Percentiles rank a stretch among this genome's conserved stretches.
Evolutionary conservation across 2,113 vertebrate species (phyloP).

Genomic region (Xyliphius kryptos): DNA sequence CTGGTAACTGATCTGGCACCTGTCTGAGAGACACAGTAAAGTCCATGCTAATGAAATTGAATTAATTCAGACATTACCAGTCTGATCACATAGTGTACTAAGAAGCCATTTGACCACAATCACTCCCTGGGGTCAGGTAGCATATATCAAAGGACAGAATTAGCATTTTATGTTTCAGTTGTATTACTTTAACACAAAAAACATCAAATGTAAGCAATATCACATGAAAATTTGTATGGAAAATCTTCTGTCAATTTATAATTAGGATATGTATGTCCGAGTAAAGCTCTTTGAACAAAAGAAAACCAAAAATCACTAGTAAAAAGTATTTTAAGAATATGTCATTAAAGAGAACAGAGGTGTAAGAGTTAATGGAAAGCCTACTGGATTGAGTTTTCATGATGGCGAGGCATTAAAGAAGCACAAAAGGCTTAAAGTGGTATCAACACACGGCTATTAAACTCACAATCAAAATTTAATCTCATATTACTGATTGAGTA

Average conservation of each 20-base stretch:
- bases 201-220: neutral
- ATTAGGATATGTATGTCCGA: neutral
- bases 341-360: too few species aligned
- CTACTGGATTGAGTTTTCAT: too few species aligned
- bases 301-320: too few species aligned
- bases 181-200: too few species aligned
- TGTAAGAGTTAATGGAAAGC: too few species aligned
- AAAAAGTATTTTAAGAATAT: too few species aligned
- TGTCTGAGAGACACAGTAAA: slow-evolving; percentile 22
- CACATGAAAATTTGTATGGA: neutral
- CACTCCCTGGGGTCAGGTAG: slow-evolving; percentile 15
- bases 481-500: too few species aligned
- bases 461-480: too few species aligned
- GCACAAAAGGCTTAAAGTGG: too few species aligned
- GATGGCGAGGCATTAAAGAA: too few species aligned
- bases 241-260: neutral
- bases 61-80: slow-evolving; percentile 32
- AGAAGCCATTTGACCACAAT: slow-evolving; percentile 35
- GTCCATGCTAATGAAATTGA: slow-evolving; percentile 32
- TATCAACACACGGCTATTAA: too few species aligned
- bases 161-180: slow-evolving; percentile 25
- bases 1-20: slow-evolving; percentile 27
- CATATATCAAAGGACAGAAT: slow-evolving; percentile 15
- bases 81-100: slow-evolving; percentile 24
- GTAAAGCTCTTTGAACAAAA: neutral